Conservation (phyloP, 2,888 invertebrate species). For the Allacma fusca region DNA sequence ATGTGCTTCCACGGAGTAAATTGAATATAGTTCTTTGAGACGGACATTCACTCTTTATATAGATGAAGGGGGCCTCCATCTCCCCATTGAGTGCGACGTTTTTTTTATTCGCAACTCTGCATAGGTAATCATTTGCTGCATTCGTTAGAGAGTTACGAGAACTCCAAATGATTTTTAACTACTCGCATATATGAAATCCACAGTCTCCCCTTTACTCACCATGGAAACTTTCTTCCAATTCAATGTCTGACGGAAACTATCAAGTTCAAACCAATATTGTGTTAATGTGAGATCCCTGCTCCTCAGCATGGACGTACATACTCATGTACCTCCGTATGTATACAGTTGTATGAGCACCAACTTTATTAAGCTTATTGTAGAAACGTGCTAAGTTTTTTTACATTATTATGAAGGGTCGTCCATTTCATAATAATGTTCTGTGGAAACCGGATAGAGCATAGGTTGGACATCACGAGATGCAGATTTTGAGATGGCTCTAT, state of each 20-base stretch:
- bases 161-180: conserved; percentile 12
- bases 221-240: conserved; percentile 16
- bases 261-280: conserved; percentile 21
- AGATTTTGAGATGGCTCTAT: background rate
- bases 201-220: background rate
- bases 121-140: conserved; percentile 17
- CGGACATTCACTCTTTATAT: conserved; percentile 45
- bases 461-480: conserved; percentile 2
- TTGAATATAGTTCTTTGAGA: conserved; percentile 30
- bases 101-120: conserved; percentile 16
- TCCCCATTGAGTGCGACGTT: conserved; percentile 25
- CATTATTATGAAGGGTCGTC: background rate
- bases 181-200: background rate
- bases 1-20: conserved; percentile 24
- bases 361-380: too few relatives aligned
- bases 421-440: background rate
- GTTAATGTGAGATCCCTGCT: background rate
- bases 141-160: conserved; percentile 4
- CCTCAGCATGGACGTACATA: background rate
- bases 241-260: conserved; percentile 31
- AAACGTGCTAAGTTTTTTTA: too few relatives aligned
- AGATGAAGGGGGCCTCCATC: conserved; percentile 42
- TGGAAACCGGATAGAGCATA: background rate
- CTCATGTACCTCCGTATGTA: background rate
- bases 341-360: too few relatives aligned